A percentile compares a stretch with the other conserved stretches of the same genome.
These are phyloP conservation scores for Coleophora flavipennella DNA, from an alignment of 2,888 invertebrate genomes.

Conservation along the genomic window DNA sequence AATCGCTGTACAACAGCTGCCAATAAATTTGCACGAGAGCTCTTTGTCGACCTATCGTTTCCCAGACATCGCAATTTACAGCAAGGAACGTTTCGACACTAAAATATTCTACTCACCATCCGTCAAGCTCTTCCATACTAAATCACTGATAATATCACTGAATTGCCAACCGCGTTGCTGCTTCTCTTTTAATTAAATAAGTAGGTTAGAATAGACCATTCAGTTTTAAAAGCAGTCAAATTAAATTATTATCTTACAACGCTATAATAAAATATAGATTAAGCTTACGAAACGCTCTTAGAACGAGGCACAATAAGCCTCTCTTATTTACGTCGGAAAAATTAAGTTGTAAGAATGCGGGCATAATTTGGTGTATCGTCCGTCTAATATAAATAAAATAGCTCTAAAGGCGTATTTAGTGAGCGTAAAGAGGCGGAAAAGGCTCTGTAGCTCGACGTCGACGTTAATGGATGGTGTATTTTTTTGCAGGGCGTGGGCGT, in stretches of 20 bases:
- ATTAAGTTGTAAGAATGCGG: constrained; percentile 20
- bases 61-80: constrained; percentile 46
- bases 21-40: constrained; percentile 40
- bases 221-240: too few relatives aligned
- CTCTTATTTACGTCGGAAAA: constrained; percentile 27
- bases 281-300: constrained; percentile 12
- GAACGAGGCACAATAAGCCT: constrained; percentile 13
- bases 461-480: constrained; percentile 53
- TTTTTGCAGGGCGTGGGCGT: constrained; percentile 72
- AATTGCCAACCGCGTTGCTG: constrained; percentile 24
- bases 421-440: constrained; percentile 47
- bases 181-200: too few relatives aligned
- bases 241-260: too few relatives aligned
- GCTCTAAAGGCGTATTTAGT: constrained; percentile 46
- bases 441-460: constrained; percentile 34
- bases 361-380: constrained; percentile 35
- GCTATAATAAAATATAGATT: too few relatives aligned
- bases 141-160: constrained; percentile 55
- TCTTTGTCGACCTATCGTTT: constrained; percentile 47
- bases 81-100: constrained; percentile 35
- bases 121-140: constrained; percentile 49
- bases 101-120: constrained; percentile 49
- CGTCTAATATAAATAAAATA: constrained; percentile 37
- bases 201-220: too few relatives aligned
- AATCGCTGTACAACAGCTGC: constrained; percentile 26